Evolutionary conservation across 2,113 vertebrate genomes (phyloP).

Genomic region (Pardalotus punctatus): DNA sequence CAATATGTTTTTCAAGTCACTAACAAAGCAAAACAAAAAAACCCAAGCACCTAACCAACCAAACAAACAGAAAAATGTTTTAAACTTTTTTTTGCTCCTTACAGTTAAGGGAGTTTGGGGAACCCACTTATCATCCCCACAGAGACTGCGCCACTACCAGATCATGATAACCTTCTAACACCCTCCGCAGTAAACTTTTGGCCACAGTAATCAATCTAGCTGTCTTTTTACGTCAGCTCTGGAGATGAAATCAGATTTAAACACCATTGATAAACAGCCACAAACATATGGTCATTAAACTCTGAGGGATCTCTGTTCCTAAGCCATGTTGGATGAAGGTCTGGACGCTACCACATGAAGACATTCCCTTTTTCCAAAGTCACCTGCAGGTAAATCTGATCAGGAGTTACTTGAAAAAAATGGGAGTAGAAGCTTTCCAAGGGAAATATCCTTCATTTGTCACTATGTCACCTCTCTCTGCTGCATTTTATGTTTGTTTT

Average conservation of each 20-base stretch:
- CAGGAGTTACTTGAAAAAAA: neutral
- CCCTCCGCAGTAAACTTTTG: neutral
- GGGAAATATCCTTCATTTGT: neutral
- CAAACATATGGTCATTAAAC: neutral
- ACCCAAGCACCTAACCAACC: too few species aligned
- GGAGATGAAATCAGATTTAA: neutral
- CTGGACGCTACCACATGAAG: neutral
- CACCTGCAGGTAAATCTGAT: neutral
- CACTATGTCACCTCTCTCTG: neutral
- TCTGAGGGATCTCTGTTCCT: neutral
- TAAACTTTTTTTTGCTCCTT: neutral
- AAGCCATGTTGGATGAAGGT: neutral
- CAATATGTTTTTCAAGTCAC: neutral
- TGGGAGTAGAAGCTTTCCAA: neutral
- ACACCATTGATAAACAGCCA: neutral
- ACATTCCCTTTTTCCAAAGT: neutral
- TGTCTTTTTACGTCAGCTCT: neutral
- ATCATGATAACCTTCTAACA: neutral
- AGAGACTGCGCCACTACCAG: neutral
- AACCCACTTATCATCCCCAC: neutral
- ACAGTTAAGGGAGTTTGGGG: neutral
- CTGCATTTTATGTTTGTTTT: neutral
- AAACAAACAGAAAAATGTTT: neutral
- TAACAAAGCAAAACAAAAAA: neutral
- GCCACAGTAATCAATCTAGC: neutral